Evolutionary conservation across 2,797 vertebrate species (phyloP).

Genomic region (Enteromius treurensis): DNA sequence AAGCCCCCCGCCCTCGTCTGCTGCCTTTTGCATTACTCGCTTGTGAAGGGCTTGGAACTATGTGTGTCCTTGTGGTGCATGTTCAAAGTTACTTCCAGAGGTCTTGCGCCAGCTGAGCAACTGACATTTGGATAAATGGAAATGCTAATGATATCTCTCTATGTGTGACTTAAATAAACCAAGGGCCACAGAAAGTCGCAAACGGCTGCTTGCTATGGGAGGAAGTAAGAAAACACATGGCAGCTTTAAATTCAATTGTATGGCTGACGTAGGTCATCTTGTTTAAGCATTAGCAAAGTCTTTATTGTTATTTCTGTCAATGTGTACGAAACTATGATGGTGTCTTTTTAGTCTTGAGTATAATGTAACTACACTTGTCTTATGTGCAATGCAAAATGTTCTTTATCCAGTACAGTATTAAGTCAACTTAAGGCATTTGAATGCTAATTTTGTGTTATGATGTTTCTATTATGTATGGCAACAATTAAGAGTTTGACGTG

Average conservation of each 20-base stretch:
- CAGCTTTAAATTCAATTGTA: slow-evolving; percentile 4
- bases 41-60: not conserved
- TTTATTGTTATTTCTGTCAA: not conserved
- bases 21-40: slow-evolving; percentile 9
- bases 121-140: not conserved
- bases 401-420: slow-evolving; percentile 13
- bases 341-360: not conserved
- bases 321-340: not conserved
- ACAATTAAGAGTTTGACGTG: not conserved
- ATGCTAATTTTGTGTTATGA: not conserved
- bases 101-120: not conserved
- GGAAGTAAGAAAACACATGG: not conserved
- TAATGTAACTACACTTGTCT: not conserved
- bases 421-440: not conserved
- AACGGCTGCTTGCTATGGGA: not conserved
- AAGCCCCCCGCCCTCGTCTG: not conserved
- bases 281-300: not conserved
- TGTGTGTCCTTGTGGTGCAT: not conserved
- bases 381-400: not conserved
- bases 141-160: not conserved
- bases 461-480: not conserved
- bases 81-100: not conserved
- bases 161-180: not conserved
- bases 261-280: not conserved
- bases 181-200: not conserved